Base-by-base conservation (phyloP, 2,113 vertebrate genomes). In the Apodemus speciosus region DNA sequence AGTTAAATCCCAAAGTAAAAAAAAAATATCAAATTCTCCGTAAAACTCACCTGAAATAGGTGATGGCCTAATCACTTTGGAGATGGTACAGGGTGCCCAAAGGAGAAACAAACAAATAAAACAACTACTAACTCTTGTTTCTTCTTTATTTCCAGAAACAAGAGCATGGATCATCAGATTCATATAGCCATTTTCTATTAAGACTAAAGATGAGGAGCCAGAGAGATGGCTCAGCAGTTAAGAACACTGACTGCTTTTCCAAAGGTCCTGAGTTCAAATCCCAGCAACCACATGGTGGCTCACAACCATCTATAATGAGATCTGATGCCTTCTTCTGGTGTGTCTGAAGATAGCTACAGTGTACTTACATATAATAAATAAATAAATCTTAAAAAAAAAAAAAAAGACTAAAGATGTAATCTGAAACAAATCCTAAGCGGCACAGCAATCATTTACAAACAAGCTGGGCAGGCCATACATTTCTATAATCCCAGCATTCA, bases 401-500 rank as follows among this genome's bases (percentile, higher is more conserved):
- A n/a, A n/a, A n/a, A n/a, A n/a, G n/a, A n/a, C n/a, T n/a, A n/a
- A n/a, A n/a, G n/a, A 73, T 62, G 75, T 64, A 46, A 18, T 68
- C 71, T 85, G 49, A 92, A 80, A 79, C 40, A 95, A 90, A 93
- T 89, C 25, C 46, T 75, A 75, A 88, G 88, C 38, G 53, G 75
- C 0, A 77, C 14, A 83, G 30, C 27, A 94, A 75, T 69, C 43
- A 73, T 77, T 85, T 66, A 66, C 25, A 66, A 53, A 69, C 46
- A 38, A 56, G 32, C 49, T 71, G 14, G 8, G 1, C 23, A 72
- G 35, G 46, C 23, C 49, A 40, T 38, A 18, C 7, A 7, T 30
- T 38, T n/a, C n/a, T 30, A 51, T 72, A 72, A 56, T 56, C 85
- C 35, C 23, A 71, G 49, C 20, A 72, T 16, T 87, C 49, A 69